These are phyloP conservation scores for Chlorodrepanis virens DNA, from an alignment of 2,113 vertebrate species.

Conservation along the genomic window DNA sequence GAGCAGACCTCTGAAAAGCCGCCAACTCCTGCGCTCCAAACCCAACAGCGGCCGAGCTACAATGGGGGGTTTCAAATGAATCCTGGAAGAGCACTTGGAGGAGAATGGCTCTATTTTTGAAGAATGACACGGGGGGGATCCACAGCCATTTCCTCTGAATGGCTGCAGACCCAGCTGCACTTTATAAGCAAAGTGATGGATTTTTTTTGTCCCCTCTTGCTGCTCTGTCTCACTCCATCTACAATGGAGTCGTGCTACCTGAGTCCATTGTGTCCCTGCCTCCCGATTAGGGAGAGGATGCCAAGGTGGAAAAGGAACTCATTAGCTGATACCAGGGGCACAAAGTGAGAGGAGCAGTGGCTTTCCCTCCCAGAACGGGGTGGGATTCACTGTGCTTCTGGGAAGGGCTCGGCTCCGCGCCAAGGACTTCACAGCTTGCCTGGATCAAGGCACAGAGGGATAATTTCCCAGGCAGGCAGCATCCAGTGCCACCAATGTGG, in stretches of 20 bases:
- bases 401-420: neutral
- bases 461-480: neutral
- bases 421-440: neutral
- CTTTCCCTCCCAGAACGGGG: neutral
- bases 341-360: neutral
- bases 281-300: neutral
- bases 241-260: neutral
- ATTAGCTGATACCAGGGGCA: neutral
- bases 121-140: neutral
- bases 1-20: neutral
- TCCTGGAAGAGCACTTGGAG: neutral
- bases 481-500: fast-evolving
- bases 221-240: neutral
- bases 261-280: neutral
- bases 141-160: neutral
- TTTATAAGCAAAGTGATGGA: neutral
- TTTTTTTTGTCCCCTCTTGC: neutral
- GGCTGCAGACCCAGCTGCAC: slow-evolving; percentile 9
- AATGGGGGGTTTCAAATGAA: neutral
- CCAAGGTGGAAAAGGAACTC: neutral
- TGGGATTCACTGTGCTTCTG: fast-evolving
- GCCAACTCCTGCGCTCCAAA: neutral
- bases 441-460: neutral
- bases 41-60: neutral
- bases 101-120: slow-evolving; percentile 2